Evolutionary conservation across 2,888 invertebrate genomes (phyloP), one percentile per base, ranked within the genome.

Genomic region (Patella pellucida): DNA sequence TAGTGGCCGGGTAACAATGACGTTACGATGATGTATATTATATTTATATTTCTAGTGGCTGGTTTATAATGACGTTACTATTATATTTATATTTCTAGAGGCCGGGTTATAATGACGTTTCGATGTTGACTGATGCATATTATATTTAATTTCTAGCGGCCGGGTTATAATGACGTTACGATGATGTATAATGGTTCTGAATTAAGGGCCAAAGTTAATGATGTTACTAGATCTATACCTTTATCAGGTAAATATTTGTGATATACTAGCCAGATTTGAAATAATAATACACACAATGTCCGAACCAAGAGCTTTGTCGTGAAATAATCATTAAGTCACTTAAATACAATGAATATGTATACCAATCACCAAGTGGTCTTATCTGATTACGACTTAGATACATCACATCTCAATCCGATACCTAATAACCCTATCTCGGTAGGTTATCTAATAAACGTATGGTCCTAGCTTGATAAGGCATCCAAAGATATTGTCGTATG

Each of bases 131-230:
- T 87, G 73, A 81, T 79, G 0, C 86, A 86, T 71, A 84, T 27
- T 72, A 27, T 12, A 72, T 72, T 27, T 62, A 1, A 2, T 67
- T 15, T 73, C 4, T 23, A 86, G 86, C 79, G 81, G 31, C 82
- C 82, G 12, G 85, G 86, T n/a, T 83, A 84, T 82, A 87, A 87
- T 76, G 85, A 87, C 76, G 83, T 86, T n/a, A 81, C 83, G 41
- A 70, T 87, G 73, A 81, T 79, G 0, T 87, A 86, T 71, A 84
- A 86, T 72, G 87, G 87, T 2, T 72, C 71, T 51, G 79, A 82
- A 3, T 69, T 87, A 41, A 85, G 79, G 7, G 85, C 84, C 3
- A 78, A 81, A 19, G 84, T 85, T 4, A 84, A 87, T 52, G 80
- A 78, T 12, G 68, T 74, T 9, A 69, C 75, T 41, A 71, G 74